Evolutionary conservation across 1,140 invertebrate species (phyloP), one percentile per base, ranked within the genome.

Genomic region (Delia radicum): DNA sequence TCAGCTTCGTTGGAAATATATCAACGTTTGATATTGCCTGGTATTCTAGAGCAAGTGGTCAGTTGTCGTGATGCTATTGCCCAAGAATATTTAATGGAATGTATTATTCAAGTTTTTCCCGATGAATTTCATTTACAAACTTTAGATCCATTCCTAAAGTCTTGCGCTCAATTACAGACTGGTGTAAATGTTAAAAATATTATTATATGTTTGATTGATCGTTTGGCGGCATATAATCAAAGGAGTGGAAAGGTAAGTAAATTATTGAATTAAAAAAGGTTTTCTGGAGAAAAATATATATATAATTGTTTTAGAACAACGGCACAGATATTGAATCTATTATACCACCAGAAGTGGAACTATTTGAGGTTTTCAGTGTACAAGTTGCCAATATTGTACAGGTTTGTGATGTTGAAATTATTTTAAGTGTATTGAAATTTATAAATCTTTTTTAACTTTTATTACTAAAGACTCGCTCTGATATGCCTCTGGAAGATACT

Each of bases 41-140:
- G 95, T 6, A 96, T 98, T 81, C 88, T 98, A 80, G 97, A 98
- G 85, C 97, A 98, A 89, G 95, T 97, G 27, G 98, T 99, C 10
- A 98, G 96, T 83, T 99, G 98, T 86, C 89, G 96, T 79, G 98
- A 99, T 89, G 94, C 97, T 2, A 99, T 99, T 78, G 98, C 98
- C 2, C 98, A 99, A 87, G 97, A 99, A 88, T 99, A 99, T 88
- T 90, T 99, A 7, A 99, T 99, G 97, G 98, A 99, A 87, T 99
- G 98, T 87, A 97, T 99, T 74, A 99, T 99, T 87, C 98, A 99
- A 91, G 96, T 99, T 15, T 99, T 99, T 87, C 98, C 98, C 2
- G 98, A 99, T 87, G 98, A 99, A 87, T 99, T 99, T 85, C 98
- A 99, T 88, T 88, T 99, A 80, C 94, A 96, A 78, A 99, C 97